Evolutionary conservation across 2,797 vertebrate species (phyloP).

Genomic region (Sebastes goodei): DNA sequence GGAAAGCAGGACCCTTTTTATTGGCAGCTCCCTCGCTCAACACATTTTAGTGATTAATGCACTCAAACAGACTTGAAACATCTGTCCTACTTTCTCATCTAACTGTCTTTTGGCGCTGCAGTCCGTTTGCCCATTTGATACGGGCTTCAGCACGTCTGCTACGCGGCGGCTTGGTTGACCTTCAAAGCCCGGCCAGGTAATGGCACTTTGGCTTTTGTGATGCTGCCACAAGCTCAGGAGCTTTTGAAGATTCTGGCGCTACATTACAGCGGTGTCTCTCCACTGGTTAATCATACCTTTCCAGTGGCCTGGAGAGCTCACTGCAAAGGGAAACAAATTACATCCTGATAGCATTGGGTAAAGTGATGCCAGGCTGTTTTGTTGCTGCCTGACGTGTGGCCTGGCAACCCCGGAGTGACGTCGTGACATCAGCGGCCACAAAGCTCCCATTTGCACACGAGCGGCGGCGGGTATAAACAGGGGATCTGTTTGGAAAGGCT

Average conservation of each 20-base stretch:
- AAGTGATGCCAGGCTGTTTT: slow-evolving; percentile 60
- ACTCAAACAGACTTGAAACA: slow-evolving; percentile 67
- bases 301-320: slow-evolving; percentile 24
- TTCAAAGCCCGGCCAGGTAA: slow-evolving; percentile 58
- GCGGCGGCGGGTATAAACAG: slow-evolving; percentile 43
- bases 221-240: slow-evolving; percentile 24
- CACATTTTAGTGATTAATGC: slow-evolving; percentile 78
- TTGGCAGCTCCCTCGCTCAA: slow-evolving; percentile 62
- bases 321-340: slow-evolving; percentile 22
- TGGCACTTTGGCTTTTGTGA: slow-evolving; percentile 31
- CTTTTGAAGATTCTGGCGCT: slow-evolving; percentile 42
- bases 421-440: slow-evolving; percentile 72
- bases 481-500: slow-evolving; percentile 62
- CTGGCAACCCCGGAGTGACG: slow-evolving; percentile 58
- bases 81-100: slow-evolving; percentile 69
- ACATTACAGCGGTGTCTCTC: slow-evolving; percentile 34
- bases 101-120: slow-evolving; percentile 40
- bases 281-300: slow-evolving; percentile 37
- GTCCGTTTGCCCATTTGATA: not conserved
- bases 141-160: slow-evolving; percentile 16
- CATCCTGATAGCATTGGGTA: slow-evolving; percentile 21
- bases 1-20: slow-evolving; percentile 53
- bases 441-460: slow-evolving; percentile 54
- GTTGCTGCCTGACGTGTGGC: slow-evolving; percentile 57
- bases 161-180: not conserved